Evolutionary conservation across 2,113 vertebrate species (phyloP).

Genomic region (Ophiodon elongatus): DNA sequence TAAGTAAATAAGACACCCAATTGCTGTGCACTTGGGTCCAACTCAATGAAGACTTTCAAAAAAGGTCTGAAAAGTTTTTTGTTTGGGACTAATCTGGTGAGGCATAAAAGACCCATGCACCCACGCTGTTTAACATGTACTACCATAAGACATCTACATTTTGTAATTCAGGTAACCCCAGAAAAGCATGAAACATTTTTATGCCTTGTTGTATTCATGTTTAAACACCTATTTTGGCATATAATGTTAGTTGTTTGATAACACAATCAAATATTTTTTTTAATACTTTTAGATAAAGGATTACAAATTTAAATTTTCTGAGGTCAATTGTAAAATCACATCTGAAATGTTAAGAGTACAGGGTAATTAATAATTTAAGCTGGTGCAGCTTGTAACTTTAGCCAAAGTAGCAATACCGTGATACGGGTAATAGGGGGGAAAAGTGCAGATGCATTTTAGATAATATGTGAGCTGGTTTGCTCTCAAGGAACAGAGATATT

Average conservation of each 20-base stretch:
- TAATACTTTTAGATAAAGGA: background rate
- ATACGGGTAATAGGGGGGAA: constrained; percentile 17
- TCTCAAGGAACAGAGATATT: constrained; percentile 36
- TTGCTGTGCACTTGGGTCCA: constrained; percentile 1
- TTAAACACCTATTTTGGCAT: background rate
- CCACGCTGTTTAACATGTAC: constrained; percentile 11
- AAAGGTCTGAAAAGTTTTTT: background rate
- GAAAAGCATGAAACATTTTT: background rate
- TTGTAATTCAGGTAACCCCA: constrained; percentile 20
- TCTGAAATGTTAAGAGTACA: constrained; percentile 27
- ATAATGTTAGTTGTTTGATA: background rate
- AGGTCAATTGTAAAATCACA: constrained; percentile 9
- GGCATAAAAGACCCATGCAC: constrained; percentile 31
- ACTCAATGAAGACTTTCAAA: constrained; percentile 22
- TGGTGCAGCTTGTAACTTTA: constrained; percentile 56
- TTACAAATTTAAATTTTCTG: background rate
- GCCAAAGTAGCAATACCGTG: constrained; percentile 35
- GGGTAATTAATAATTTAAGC: constrained; percentile 34
- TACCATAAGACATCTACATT: constrained; percentile 1
- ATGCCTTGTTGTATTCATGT: background rate
- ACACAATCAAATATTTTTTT: background rate
- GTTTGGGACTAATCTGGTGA: constrained; percentile 16
- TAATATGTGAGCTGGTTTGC: constrained; percentile 30
- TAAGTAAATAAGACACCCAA: background rate
- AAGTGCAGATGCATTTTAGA: constrained; percentile 31